Base-by-base conservation (phyloP, 2,797 vertebrate genomes). In the Cynodonichthys magdalenae region DNA sequence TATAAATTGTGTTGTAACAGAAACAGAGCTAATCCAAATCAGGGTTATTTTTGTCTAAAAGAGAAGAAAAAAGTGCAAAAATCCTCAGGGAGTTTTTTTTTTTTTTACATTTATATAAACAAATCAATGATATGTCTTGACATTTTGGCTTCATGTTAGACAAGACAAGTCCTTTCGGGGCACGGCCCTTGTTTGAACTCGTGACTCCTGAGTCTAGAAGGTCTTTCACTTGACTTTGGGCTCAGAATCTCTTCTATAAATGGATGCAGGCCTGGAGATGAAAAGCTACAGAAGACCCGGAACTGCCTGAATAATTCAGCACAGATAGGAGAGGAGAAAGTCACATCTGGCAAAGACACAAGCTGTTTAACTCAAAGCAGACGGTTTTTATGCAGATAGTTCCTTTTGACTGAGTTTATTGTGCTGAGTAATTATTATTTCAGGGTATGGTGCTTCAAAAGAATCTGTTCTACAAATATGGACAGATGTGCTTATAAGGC, bases 281-380 rank as follows among this genome's bases (percentile, higher is more conserved):
- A 92, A 92, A 31, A 91, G 88, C 79, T 79, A 57, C 72, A 87
- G 84, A 92, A 72, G 85, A 90, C 82, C 87, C 84, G 79, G 89
- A 90, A 90, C 86, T 88, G 88, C 83, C 85, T 84, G 82, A 87
- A 90, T 92, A 92, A 92, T 90, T 90, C 87, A 89, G 81, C 66
- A 75, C 88, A 92, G 91, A 92, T 74, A 81, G 75, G 53, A 86
- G 85, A 89, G 73, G 88, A 87, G 87, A 92, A 92, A 92, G 90
- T 90, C 83, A 77, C 81, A 87, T 90, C 89, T 92, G 91, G 90
- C 79, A 82, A 65, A 59, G 76, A 75, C 75, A 89, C 82, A 85
- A 84, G 76, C 56, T 77, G 52, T 84, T 87, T 92, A 91, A 92
- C 90, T 90, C 79, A 85, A 90, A 51, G 58, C 91, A 93, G 91